Conservation (phyloP, 2,888 invertebrate species). For the Clitarchus hookeri region DNA sequence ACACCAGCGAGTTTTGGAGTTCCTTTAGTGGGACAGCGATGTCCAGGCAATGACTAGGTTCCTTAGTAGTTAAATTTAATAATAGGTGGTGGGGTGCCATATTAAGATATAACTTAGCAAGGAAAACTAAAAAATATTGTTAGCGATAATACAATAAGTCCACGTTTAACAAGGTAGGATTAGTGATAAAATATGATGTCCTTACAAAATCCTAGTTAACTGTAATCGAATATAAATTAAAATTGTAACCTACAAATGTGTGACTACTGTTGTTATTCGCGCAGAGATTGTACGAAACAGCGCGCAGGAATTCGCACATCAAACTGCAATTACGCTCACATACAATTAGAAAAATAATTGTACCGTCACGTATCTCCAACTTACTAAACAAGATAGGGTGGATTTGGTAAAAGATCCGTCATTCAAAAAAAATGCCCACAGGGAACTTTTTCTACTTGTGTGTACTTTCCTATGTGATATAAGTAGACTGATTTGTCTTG, state of each 20-base stretch:
- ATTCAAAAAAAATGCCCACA: slow-evolving; percentile 39
- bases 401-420: neutral
- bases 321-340: slow-evolving; percentile 11
- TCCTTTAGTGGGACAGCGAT: slow-evolving; percentile 61
- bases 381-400: neutral
- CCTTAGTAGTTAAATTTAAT: slow-evolving; percentile 25
- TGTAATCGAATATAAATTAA: neutral
- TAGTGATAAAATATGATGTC: slow-evolving; percentile 9
- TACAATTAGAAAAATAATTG: neutral
- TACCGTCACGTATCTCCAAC: neutral
- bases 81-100: slow-evolving; percentile 35
- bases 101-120: slow-evolving; percentile 24
- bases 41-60: slow-evolving; percentile 44
- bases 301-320: neutral
- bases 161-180: neutral
- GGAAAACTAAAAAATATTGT: neutral
- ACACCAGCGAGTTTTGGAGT: slow-evolving; percentile 79
- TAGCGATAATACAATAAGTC: neutral
- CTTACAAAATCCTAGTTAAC: slow-evolving; percentile 1
- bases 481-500: neutral
- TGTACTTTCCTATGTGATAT: neutral
- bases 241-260: neutral
- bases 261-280: neutral
- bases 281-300: neutral
- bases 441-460: slow-evolving; percentile 36